These are phyloP conservation scores for Nematolebias whitei DNA, from an alignment of 2,113 vertebrate species.

Conservation along the genomic window DNA sequence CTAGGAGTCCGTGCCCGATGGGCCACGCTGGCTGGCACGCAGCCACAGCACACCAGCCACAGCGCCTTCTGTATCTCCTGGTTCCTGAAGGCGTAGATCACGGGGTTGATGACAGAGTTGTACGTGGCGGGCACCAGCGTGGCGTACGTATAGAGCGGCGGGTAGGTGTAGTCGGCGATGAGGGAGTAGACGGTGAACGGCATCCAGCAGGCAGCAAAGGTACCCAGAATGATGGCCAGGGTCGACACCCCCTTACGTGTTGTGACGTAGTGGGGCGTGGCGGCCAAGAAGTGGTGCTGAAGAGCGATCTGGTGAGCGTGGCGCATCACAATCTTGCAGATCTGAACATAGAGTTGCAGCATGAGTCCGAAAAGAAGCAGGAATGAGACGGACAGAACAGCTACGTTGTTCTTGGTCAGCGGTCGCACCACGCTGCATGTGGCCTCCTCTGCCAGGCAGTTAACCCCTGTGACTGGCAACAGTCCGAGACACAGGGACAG, in stretches of 20 bases:
- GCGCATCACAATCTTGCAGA: slow-evolving; percentile 97
- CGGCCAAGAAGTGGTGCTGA: slow-evolving; percentile 97
- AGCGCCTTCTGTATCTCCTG: slow-evolving; percentile 99
- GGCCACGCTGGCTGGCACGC: slow-evolving; percentile 87
- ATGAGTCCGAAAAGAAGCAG: slow-evolving; percentile 97
- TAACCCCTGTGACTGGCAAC: slow-evolving; percentile 93
- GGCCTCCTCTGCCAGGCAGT: slow-evolving; percentile 92
- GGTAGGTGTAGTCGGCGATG: slow-evolving; percentile 96
- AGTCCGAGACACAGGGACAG: slow-evolving; percentile 92
- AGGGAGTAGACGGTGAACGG: slow-evolving; percentile 97
- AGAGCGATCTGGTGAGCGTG: slow-evolving; percentile 98
- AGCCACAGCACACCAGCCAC: slow-evolving; percentile 95
- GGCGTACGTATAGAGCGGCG: slow-evolving; percentile 97
- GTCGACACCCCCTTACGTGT: slow-evolving; percentile 97
- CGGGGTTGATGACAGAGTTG: slow-evolving; percentile 98
- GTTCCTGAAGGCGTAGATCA: slow-evolving; percentile 98
- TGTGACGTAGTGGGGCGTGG: slow-evolving; percentile 98
- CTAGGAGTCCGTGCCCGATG: slow-evolving; percentile 94
- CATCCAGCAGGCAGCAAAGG: slow-evolving; percentile 99
- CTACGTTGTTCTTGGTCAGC: slow-evolving; percentile 96
- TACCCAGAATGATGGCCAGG: slow-evolving; percentile 97
- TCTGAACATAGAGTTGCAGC: slow-evolving; percentile 98
- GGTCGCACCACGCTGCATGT: slow-evolving; percentile 96
- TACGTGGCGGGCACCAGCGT: slow-evolving; percentile 98
- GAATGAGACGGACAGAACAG: slow-evolving; percentile 93